Base-by-base conservation (phyloP, 2,888 invertebrate genomes). In the Tuberolachnus salignus region DNA sequence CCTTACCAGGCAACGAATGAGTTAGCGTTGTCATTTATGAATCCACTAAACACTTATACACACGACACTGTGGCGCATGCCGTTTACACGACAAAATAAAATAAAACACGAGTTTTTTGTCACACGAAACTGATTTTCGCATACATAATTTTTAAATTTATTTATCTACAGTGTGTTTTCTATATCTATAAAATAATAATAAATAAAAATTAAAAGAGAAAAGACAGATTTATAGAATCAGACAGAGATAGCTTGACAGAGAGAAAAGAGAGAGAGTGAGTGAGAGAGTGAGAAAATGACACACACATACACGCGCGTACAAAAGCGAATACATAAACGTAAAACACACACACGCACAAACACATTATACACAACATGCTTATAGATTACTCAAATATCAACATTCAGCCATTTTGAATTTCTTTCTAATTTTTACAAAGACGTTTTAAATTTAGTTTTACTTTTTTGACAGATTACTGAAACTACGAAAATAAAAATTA, bases 1-100 rank as follows among this genome's bases (percentile, higher is more conserved):
- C 64, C 87, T 87, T 86, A 87, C 87, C 87, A 87, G 87, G 85
- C 83, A 87, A 85, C 83, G 87, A 85, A 86, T 87, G 87, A 85
- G 87, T 87, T 86, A 87, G 86, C 85, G 87, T 86, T 86, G 87
- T 87, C 87, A 88, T 87, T 78, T 78, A 78, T 59, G 34, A 78
- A 51, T n/a, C 26, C 78, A 57, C 67, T 34, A 42, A 67, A 78
- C 67, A 69, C 49, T 69, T 51, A 51, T 34, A 59, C 59, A 42
- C 67, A 59, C 67, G 67, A 78, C 78, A 69, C 78, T 78, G 61
- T 51, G 23, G 49, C 59, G 78, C 78, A 78, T 78, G 59, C 78
- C 78, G 67, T 69, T 51, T 8, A 44, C 59, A 78, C 69, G 49
- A 57, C 21, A 21, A 73, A 53, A 53, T 23, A 8, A 44, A 34